A percentile compares a stretch with the other conserved stretches of the same genome.
phyloP scores from a whole-genome alignment of 2,113 vertebrate genomes.

The Ptilonorhynchus violaceus region DNA sequence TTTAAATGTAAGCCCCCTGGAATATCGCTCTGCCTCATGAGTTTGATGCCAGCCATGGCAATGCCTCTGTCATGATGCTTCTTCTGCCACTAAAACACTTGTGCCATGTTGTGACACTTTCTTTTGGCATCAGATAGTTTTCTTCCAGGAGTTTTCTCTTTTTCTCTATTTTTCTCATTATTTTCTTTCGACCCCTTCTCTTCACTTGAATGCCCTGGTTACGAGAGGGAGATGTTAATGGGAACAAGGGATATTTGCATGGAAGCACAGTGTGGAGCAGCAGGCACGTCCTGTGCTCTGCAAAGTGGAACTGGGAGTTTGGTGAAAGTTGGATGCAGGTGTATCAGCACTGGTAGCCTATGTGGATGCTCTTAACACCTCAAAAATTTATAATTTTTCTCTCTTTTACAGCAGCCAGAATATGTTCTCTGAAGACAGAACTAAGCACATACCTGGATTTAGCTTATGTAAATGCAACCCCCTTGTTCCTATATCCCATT shows the following conservation, averaged over 20 bases:
- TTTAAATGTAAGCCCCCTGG: not conserved
- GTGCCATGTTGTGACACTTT: rapidly evolving
- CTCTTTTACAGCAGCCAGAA: not conserved
- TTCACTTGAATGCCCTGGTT: not conserved
- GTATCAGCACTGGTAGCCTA: not conserved
- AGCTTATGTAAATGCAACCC: not conserved
- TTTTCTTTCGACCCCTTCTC: not conserved
- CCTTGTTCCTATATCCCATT: not conserved
- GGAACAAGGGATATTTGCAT: not conserved
- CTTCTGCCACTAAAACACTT: not conserved
- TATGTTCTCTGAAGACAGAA: not conserved
- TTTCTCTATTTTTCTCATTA: not conserved
- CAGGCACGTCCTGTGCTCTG: not conserved
- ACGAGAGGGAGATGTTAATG: not conserved
- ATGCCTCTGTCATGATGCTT: not conserved
- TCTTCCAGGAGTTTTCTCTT: not conserved
- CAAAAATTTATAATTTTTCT: not conserved
- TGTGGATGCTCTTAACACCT: not conserved
- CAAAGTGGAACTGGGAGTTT: not conserved
- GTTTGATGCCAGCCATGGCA: not conserved
- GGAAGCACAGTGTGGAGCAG: not conserved
- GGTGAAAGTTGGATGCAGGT: not conserved
- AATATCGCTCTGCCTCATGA: not conserved
- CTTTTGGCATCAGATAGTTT: not conserved
- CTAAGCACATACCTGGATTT: not conserved